These are phyloP conservation scores for Mythimna loreyi DNA, from an alignment of 2,888 invertebrate species.

Conservation along the genomic window DNA sequence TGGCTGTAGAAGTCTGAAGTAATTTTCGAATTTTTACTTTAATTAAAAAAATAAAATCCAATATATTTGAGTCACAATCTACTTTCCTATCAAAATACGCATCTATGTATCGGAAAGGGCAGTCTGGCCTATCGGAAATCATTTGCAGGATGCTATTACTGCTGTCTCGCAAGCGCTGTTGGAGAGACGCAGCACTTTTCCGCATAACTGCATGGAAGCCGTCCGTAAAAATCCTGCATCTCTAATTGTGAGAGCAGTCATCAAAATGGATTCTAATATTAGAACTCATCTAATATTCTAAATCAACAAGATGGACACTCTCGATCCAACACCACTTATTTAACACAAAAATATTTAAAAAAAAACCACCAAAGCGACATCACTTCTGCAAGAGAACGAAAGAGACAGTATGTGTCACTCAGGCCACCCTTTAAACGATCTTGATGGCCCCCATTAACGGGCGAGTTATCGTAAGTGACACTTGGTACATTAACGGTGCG, in stretches of 20 bases:
- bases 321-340: neutral
- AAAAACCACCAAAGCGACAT: constrained; percentile 40
- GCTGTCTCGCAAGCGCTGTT: too few species aligned
- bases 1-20: too few species aligned
- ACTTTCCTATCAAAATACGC: too few species aligned
- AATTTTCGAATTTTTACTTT: too few species aligned
- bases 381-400: constrained; percentile 36
- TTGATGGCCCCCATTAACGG: constrained; percentile 76
- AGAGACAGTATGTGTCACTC: constrained; percentile 56
- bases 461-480: constrained; percentile 77
- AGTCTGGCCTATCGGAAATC: too few species aligned
- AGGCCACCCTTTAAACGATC: constrained; percentile 69
- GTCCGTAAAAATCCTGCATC: too few species aligned
- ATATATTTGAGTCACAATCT: too few species aligned
- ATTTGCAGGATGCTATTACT: too few species aligned
- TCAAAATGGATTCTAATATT: neutral
- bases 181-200: too few species aligned
- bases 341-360: constrained; percentile 33
- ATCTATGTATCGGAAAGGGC: too few species aligned
- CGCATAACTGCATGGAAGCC: too few species aligned
- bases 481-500: constrained; percentile 72
- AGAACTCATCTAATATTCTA: neutral
- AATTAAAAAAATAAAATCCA: too few species aligned
- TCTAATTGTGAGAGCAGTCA: neutral
- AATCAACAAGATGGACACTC: neutral